Evolutionary conservation across 2,888 invertebrate genomes (phyloP).

Genomic region (Dasypolia templi): DNA sequence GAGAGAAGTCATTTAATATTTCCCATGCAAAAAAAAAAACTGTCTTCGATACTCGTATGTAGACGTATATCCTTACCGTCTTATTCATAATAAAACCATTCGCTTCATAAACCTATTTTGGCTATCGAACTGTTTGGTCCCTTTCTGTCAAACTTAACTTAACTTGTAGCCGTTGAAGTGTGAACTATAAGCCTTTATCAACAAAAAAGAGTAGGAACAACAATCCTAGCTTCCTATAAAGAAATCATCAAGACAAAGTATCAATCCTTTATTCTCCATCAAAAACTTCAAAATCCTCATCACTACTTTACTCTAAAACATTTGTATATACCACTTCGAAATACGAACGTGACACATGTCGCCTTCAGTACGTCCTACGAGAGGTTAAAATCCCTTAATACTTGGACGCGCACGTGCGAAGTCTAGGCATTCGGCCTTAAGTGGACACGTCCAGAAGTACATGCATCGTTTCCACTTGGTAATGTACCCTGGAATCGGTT

Average conservation of each 20-base stretch:
- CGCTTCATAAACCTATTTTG: no score
- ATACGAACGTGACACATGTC: constrained; percentile 31
- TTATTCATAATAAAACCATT: no score
- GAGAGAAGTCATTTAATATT: no score
- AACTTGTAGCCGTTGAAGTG: neutral
- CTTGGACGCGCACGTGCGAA: constrained; percentile 48
- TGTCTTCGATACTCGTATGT: no score
- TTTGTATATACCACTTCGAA: constrained; percentile 24
- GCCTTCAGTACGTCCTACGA: constrained; percentile 16
- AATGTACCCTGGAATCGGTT: constrained; percentile 51
- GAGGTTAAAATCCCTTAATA: constrained; percentile 54
- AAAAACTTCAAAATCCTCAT: neutral
- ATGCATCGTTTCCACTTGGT: constrained; percentile 49
- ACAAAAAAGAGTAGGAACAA: no score
- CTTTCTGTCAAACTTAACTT: no score
- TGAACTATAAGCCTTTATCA: neutral
- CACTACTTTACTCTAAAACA: constrained; percentile 7
- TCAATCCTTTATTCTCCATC: neutral
- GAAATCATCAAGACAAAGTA: neutral
- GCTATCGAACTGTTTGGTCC: no score
- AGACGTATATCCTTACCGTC: no score
- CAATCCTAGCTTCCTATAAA: neutral
- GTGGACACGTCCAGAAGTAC: constrained; percentile 59
- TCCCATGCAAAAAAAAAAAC: no score
- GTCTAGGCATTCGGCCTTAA: constrained; percentile 51